Percentiles rank a stretch among this genome's conserved stretches.
Evolutionary conservation across 2,113 vertebrate species (phyloP).

Genomic region (Mellivora capensis): DNA sequence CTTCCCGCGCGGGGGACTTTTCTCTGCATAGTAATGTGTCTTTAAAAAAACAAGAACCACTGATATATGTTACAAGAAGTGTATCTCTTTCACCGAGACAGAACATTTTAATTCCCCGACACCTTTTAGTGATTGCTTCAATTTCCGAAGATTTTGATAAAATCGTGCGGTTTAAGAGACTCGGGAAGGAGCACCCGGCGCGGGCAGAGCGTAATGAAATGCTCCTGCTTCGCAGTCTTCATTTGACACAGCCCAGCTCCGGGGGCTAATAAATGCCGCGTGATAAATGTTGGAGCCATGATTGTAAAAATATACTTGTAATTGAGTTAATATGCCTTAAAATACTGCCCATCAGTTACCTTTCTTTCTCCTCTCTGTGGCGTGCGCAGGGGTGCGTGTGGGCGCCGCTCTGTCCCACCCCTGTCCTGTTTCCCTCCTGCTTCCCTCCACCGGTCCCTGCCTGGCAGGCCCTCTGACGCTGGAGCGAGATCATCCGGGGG

Average conservation of each 20-base stretch:
- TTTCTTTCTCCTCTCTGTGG: slow-evolving; percentile 79
- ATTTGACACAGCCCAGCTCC: slow-evolving; percentile 88
- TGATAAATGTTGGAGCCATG: slow-evolving; percentile 90
- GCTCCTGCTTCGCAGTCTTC: slow-evolving; percentile 83
- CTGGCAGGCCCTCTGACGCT: neutral
- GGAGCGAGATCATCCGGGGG: fast-evolving
- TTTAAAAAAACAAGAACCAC: slow-evolving; percentile 80
- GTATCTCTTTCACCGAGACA: slow-evolving; percentile 90
- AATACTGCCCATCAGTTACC: slow-evolving; percentile 97
- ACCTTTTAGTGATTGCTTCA: slow-evolving; percentile 96
- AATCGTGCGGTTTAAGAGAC: slow-evolving; percentile 89
- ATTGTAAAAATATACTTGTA: slow-evolving; percentile 98
- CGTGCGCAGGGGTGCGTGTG: slow-evolving; percentile 66
- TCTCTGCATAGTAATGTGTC: slow-evolving; percentile 89
- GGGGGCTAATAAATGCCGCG: slow-evolving; percentile 87
- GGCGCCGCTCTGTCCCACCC: slow-evolving; percentile 6
- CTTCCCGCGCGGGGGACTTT: slow-evolving; percentile 81
- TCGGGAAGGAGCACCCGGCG: slow-evolving; percentile 86
- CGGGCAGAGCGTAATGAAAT: slow-evolving; percentile 87
- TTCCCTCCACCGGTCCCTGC: neutral
- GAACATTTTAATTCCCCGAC: slow-evolving; percentile 95
- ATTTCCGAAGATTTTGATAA: slow-evolving; percentile 97
- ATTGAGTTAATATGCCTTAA: slow-evolving; percentile 99
- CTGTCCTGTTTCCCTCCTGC: neutral
- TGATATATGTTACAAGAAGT: slow-evolving; percentile 92